Conservation (phyloP, 1,140 invertebrate species). For the Megathymus violae region DNA sequence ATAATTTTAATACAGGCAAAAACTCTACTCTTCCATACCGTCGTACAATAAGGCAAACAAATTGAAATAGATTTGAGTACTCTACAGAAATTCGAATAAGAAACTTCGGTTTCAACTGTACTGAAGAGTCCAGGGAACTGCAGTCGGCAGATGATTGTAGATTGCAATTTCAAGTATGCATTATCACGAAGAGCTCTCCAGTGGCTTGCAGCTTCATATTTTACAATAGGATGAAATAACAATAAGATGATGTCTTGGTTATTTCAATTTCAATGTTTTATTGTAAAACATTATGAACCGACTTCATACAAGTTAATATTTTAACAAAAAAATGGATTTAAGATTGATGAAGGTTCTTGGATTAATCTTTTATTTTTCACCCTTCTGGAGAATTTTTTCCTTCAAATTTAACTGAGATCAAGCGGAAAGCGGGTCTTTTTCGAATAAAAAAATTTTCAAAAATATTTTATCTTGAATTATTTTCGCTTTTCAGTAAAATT, state of each 20-base stretch:
- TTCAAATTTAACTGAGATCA: too few species aligned
- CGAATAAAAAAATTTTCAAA: too few species aligned
- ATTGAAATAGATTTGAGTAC: neutral
- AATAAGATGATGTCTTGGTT: neutral
- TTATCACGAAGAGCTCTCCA: neutral
- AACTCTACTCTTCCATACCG: neutral
- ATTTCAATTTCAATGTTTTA: neutral
- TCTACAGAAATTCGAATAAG: neutral
- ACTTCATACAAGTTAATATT: too few species aligned
- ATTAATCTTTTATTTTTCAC: too few species aligned
- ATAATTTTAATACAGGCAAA: too few species aligned
- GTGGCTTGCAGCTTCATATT: neutral
- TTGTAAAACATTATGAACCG: too few species aligned
- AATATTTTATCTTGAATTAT: too few species aligned
- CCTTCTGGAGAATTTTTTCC: too few species aligned
- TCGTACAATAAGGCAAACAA: neutral
- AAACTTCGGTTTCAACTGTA: neutral
- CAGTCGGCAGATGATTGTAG: neutral
- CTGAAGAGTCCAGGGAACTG: neutral
- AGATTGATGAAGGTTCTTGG: too few species aligned
- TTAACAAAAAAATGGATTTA: too few species aligned
- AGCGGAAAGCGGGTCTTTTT: too few species aligned
- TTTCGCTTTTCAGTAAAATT: too few species aligned
- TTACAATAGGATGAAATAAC: neutral
- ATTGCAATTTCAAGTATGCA: neutral